Percentiles rank a stretch among this genome's conserved stretches.
These are phyloP conservation scores for Centruroides sculpturatus DNA, from an alignment of 1,140 invertebrate genomes.

Conservation along the genomic window DNA sequence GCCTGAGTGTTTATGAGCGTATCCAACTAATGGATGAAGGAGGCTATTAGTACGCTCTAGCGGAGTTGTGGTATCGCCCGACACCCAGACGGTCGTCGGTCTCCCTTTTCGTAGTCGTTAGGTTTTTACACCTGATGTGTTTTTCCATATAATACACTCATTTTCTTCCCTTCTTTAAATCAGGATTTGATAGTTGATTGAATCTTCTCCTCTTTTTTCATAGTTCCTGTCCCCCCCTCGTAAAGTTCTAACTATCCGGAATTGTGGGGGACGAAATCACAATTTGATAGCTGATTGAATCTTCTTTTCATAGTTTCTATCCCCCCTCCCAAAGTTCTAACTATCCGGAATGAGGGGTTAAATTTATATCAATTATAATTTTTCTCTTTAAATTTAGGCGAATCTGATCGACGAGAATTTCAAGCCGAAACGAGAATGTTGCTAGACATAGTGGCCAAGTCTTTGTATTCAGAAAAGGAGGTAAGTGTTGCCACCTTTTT, in stretches of 20 bases:
- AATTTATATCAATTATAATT: not conserved
- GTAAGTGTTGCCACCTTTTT: conserved; percentile 32
- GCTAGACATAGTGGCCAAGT: conserved; percentile 91
- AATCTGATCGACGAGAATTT: conserved; percentile 48
- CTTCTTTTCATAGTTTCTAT: not conserved
- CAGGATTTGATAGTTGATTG: not conserved
- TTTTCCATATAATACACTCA: not conserved
- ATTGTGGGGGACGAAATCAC: not conserved
- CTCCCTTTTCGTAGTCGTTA: too few relatives aligned
- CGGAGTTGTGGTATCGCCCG: too few relatives aligned
- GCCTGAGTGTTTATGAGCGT: too few relatives aligned
- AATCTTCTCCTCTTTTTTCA: not conserved
- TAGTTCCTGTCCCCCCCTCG: not conserved
- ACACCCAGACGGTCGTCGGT: too few relatives aligned
- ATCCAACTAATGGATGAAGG: too few relatives aligned
- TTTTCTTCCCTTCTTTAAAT: not conserved
- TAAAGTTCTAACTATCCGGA: too few relatives aligned
- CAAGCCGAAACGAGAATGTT: conserved; percentile 92
- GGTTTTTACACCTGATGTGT: not conserved
- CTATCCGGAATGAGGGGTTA: not conserved
- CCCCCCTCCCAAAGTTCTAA: too few relatives aligned
- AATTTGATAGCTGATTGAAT: not conserved
- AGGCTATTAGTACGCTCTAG: too few relatives aligned
- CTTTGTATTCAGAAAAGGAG: conserved; percentile 94
- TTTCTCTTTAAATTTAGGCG: conserved; percentile 18